phyloP scores from a whole-genome alignment of 2,113 vertebrate species.

The Castor canadensis region DNA sequence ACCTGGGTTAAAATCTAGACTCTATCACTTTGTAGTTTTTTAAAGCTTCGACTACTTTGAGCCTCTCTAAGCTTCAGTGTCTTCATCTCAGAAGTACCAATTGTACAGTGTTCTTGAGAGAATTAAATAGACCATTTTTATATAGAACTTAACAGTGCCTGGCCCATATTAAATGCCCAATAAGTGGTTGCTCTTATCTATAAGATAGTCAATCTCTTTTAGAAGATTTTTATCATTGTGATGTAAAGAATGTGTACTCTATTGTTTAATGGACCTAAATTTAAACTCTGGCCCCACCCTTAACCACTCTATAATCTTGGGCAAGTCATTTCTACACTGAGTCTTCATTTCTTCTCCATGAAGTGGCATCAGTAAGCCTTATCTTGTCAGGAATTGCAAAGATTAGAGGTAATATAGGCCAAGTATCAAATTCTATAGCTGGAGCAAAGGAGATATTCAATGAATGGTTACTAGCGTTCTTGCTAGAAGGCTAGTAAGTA shows the following conservation, averaged over 20 bases:
- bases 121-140: neutral
- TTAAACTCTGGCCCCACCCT: neutral
- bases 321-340: constrained; percentile 32
- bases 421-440: neutral
- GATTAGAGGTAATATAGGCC: neutral
- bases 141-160: neutral
- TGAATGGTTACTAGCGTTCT: neutral
- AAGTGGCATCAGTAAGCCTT: neutral
- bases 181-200: neutral
- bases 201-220: neutral
- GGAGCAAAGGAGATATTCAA: neutral
- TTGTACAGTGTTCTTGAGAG: neutral
- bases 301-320: neutral
- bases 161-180: neutral
- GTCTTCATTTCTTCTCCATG: constrained; percentile 28
- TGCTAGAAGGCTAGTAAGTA: neutral
- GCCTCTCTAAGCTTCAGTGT: neutral
- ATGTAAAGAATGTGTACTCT: neutral
- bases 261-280: constrained; percentile 53
- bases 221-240: neutral
- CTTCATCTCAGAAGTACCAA: neutral
- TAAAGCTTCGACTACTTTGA: neutral
- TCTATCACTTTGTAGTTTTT: neutral
- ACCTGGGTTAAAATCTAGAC: constrained; percentile 26
- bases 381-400: neutral